Conservation (phyloP, 30 jellyfish, hydroid and myxozoan genomes). For the Clytia hemisphaerica region DNA sequence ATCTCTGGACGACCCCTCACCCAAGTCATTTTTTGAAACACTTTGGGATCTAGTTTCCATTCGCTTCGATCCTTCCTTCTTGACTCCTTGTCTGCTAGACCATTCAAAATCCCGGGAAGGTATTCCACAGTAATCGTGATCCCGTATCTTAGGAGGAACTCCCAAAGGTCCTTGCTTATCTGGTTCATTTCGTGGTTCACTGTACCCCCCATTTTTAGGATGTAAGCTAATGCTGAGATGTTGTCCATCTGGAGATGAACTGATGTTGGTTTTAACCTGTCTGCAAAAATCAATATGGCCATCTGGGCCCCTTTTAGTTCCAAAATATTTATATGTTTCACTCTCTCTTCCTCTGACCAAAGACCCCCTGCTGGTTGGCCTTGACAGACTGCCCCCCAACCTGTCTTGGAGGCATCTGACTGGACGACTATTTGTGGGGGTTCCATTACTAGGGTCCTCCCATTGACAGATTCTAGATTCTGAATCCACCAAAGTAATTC, state of each 20-base stretch:
- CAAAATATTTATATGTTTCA: neutral
- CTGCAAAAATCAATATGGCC: neutral
- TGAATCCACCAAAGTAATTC: constrained; percentile 15
- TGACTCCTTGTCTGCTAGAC: too few relatives aligned
- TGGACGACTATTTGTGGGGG: constrained; percentile 19
- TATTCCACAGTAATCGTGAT: too few relatives aligned
- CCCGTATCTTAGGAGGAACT: constrained; percentile 2
- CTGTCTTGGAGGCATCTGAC: too few relatives aligned
- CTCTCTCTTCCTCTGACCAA: constrained; percentile 3
- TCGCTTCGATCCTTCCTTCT: constrained; percentile 11
- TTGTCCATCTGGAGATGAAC: constrained; percentile 15
- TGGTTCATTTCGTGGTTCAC: neutral
- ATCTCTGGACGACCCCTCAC: constrained; percentile 4
- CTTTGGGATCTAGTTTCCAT: constrained; percentile 12
- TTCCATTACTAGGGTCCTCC: neutral
- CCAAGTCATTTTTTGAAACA: neutral
- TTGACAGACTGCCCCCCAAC: too few relatives aligned
- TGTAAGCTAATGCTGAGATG: constrained; percentile 10
- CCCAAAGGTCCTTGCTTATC: constrained; percentile 4
- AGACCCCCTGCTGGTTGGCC: constrained; percentile 16
- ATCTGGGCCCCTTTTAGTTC: constrained; percentile 10
- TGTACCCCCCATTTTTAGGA: constrained; percentile 14
- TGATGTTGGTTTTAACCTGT: neutral
- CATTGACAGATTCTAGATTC: constrained; percentile 2
- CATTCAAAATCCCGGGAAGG: constrained; percentile 18